Evolutionary conservation across 2,113 vertebrate genomes (phyloP).

Genomic region (Vombatus ursinus): DNA sequence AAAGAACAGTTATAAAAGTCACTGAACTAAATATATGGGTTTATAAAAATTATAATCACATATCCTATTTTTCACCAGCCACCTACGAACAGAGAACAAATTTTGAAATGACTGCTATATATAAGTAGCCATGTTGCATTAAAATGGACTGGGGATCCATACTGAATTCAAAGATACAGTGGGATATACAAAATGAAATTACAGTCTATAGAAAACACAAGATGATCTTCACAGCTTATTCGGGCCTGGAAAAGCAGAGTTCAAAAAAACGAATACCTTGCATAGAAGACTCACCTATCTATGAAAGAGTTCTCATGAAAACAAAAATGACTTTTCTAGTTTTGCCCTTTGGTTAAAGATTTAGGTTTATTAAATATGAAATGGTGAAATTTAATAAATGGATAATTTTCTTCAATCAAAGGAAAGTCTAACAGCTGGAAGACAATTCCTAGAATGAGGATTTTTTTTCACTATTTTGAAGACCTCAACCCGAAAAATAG

Average conservation of each 20-base stretch:
- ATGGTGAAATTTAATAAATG: slow-evolving; percentile 45
- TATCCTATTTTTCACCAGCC: slow-evolving; percentile 1
- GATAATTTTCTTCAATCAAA: slow-evolving; percentile 31
- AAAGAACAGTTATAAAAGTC: slow-evolving; percentile 33
- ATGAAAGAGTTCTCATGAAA: background rate
- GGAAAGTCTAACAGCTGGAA: slow-evolving; percentile 33
- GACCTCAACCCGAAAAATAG: slow-evolving; percentile 1
- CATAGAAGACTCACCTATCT: background rate
- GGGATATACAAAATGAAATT: slow-evolving; percentile 3
- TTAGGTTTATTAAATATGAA: background rate
- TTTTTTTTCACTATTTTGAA: slow-evolving; percentile 17
- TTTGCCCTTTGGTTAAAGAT: background rate
- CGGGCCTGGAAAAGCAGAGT: background rate
- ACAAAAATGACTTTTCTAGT: background rate
- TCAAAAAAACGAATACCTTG: background rate
- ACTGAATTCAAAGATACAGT: background rate
- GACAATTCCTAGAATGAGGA: background rate
- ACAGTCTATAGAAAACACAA: background rate
- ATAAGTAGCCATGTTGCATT: background rate
- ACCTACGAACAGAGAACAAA: slow-evolving; percentile 9
- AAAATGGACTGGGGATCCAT: background rate
- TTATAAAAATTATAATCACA: slow-evolving; percentile 32
- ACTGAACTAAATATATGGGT: background rate
- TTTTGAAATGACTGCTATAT: slow-evolving; percentile 43
- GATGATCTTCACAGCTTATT: background rate